A percentile compares a stretch with the other conserved stretches of the same genome.
Evolutionary conservation across 2,888 invertebrate species (phyloP).

Genomic region (Antitype chi): DNA sequence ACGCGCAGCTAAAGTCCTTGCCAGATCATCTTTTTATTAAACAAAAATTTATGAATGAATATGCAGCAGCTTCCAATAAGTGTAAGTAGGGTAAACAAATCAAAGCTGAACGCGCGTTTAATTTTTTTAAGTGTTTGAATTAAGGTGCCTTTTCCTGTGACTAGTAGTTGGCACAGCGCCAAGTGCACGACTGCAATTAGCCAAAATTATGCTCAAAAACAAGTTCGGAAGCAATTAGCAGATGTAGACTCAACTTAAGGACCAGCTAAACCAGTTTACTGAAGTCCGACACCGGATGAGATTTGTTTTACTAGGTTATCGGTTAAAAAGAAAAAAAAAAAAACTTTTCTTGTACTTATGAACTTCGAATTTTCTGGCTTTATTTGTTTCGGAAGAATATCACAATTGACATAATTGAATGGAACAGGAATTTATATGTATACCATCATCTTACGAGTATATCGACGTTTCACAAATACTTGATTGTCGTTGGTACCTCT

Average conservation of each 20-base stretch:
- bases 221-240: conserved; percentile 88
- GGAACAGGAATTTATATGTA: neutral
- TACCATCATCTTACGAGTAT: neutral
- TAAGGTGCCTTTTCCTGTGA: conserved; percentile 80
- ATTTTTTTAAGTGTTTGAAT: conserved; percentile 76
- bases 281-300: conserved; percentile 73
- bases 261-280: conserved; percentile 80
- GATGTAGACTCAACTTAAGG: conserved; percentile 84
- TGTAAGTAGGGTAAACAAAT: conserved; percentile 68
- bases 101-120: conserved; percentile 62
- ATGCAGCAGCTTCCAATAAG: conserved; percentile 43
- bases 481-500: conserved; percentile 1
- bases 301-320: conserved; percentile 75
- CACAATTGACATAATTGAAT: conserved; percentile 8
- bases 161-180: conserved; percentile 81
- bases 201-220: conserved; percentile 89
- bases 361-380: neutral
- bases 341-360: conserved; percentile 19
- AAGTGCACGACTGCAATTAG: conserved; percentile 87
- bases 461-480: conserved; percentile 10
- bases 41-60: conserved; percentile 38
- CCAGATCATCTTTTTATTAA: conserved; percentile 35
- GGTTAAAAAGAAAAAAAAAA: conserved; percentile 56
- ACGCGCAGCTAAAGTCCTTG: conserved; percentile 15
- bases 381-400: conserved; percentile 14